Evolutionary conservation across 2,888 invertebrate genomes (phyloP).

Genomic region (Stenoptilia bipunctidactyla): DNA sequence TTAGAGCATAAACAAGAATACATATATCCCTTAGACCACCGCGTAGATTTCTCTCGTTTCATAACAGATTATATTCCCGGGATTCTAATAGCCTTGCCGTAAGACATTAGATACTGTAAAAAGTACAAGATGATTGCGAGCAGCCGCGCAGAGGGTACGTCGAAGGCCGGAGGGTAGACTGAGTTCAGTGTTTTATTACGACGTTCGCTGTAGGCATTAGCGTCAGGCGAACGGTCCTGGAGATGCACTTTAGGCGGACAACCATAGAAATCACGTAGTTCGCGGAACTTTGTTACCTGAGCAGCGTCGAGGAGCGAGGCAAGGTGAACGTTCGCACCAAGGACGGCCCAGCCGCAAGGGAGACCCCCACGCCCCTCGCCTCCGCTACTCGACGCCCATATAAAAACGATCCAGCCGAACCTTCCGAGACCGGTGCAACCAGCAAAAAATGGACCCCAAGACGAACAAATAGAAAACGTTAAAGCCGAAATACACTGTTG

Average conservation of each 20-base stretch:
- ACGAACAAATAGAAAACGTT: constrained; percentile 63
- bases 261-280: constrained; percentile 68
- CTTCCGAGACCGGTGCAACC: constrained; percentile 51
- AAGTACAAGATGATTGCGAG: constrained; percentile 24
- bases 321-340: constrained; percentile 71
- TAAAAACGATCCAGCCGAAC: constrained; percentile 54
- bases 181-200: constrained; percentile 42
- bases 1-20: constrained; percentile 29
- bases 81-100: constrained; percentile 16
- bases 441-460: constrained; percentile 62
- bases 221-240: constrained; percentile 33
- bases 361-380: constrained; percentile 29
- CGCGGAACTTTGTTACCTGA: constrained; percentile 70
- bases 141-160: constrained; percentile 23
- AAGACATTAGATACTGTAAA: constrained; percentile 36
- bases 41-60: constrained; percentile 26
- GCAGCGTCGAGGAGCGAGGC: constrained; percentile 58
- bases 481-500: too few relatives aligned
- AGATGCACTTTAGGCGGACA: constrained; percentile 61
- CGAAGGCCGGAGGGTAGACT: constrained; percentile 22
- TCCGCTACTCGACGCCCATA: constrained; percentile 33
- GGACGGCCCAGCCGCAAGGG: constrained; percentile 61
- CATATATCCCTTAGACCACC: constrained; percentile 39
- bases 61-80: constrained; percentile 19
- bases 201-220: constrained; percentile 46